Percentiles rank a stretch among this genome's conserved stretches.
Evolutionary conservation across 2,888 invertebrate genomes (phyloP).

Genomic region (Brenthis hecate): DNA sequence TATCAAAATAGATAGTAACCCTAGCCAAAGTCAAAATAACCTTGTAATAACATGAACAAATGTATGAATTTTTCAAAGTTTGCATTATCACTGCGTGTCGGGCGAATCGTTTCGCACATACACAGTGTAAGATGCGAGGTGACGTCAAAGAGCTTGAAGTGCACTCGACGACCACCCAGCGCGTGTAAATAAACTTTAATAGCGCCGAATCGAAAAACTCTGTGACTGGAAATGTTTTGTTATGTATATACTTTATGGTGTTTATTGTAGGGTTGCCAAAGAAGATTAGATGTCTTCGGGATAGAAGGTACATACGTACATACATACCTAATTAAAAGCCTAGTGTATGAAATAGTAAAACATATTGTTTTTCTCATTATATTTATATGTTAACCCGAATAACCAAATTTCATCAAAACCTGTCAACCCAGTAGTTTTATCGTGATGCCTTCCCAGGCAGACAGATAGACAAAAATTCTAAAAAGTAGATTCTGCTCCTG

Average conservation of each 20-base stretch:
- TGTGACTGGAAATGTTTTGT: slow-evolving; percentile 11
- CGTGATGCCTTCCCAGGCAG: too few relatives aligned
- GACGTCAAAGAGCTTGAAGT: slow-evolving; percentile 66
- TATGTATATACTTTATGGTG: slow-evolving; percentile 8
- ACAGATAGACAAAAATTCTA: too few relatives aligned
- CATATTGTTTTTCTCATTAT: too few relatives aligned
- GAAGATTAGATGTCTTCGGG: background rate
- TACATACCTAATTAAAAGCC: too few relatives aligned
- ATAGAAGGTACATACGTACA: too few relatives aligned
- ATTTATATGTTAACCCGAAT: too few relatives aligned
- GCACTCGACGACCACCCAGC: slow-evolving; percentile 85
- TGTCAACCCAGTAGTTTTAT: too few relatives aligned
- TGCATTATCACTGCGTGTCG: slow-evolving; percentile 46
- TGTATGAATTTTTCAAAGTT: slow-evolving; percentile 35
- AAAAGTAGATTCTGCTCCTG: too few relatives aligned
- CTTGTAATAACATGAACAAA: slow-evolving; percentile 1
- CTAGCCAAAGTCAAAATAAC: background rate
- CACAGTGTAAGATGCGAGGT: slow-evolving; percentile 35
- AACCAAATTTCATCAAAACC: too few relatives aligned
- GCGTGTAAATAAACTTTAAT: slow-evolving; percentile 48
- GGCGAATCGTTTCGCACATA: slow-evolving; percentile 34
- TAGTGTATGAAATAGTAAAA: too few relatives aligned
- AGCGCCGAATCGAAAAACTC: slow-evolving; percentile 42
- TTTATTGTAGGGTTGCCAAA: background rate
- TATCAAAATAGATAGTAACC: too few relatives aligned